Evolutionary conservation across 2,888 invertebrate species (phyloP), one percentile per base, ranked within the genome.

Genomic region (Oscheius sp.): DNA sequence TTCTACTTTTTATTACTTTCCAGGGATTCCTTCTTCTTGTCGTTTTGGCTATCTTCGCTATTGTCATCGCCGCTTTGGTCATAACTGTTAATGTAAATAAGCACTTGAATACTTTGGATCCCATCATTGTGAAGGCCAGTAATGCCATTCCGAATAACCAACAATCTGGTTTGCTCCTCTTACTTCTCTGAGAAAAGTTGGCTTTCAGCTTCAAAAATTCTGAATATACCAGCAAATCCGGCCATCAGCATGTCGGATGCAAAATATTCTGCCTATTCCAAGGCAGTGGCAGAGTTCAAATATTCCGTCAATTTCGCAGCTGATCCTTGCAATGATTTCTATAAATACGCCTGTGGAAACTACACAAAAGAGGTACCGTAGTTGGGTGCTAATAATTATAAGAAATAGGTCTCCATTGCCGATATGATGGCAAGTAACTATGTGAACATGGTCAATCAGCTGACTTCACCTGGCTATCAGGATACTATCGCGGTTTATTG

Each of bases 241-340:
- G 70, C 37, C 34, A 74, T 78, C 27, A 72, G 69, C 10, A 55
- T 78, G 1, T 45, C 53, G 15, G 63, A 80, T 58, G 63, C 64
- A 42, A 70, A 70, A 42, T 70, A 74, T 67, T 63, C 69, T 25
- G 78, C 78, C 4, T 80, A 72, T 48, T 65, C 74, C 48, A 66
- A 70, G 48, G 74, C 74, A 31, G 58, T 71, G 3, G 57, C 70
- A 33, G 74, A 75, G 46, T 78, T 75, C 42, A 53, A 75, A 71
- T 69, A 71, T 42, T 75, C 76, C 0, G 66, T 78, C 23, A 70
- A 82, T 70, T 69, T 78, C 45, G 34, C 68, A n/a, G 64, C 72
- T 33, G 76, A 81, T 69, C 84, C 84, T 17, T 84, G 84, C 72
- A 65, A 75, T 45, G 81, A 84, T 63, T 84, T 84, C 77, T 84